phyloP scores from a whole-genome alignment of 2,113 vertebrate species.

The Bubo blakistoni region DNA sequence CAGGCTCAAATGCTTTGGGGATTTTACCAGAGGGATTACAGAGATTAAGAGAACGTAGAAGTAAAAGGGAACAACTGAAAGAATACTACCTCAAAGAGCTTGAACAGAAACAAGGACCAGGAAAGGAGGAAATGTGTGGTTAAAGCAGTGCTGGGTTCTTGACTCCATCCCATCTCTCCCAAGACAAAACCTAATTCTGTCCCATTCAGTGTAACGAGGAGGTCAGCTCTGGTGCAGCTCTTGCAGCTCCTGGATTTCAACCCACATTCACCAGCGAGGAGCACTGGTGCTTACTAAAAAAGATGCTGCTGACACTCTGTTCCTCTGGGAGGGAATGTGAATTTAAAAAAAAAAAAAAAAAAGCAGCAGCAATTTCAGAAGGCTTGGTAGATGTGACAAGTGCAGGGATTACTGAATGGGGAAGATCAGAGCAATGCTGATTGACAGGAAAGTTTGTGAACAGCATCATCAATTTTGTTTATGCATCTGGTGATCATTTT shows the following conservation, averaged over 20 bases:
- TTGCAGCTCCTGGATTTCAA: neutral
- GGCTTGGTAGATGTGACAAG: neutral
- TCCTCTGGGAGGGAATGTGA: fast-evolving
- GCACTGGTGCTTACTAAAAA: neutral
- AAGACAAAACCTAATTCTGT: neutral
- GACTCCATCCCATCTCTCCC: neutral
- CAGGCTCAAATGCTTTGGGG: neutral
- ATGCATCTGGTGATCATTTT: fast-evolving
- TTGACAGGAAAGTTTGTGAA: neutral
- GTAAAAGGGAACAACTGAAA: neutral
- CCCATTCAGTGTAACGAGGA: fast-evolving
- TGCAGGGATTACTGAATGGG: neutral
- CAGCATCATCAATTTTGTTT: neutral
- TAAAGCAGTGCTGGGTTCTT: neutral
- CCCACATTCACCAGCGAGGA: neutral
- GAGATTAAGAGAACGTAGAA: neutral
- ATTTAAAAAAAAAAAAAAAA: neutral
- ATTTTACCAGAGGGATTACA: neutral
- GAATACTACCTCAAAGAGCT: neutral
- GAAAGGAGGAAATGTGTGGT: neutral
- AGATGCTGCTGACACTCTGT: too few species aligned
- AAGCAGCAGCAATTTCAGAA: neutral
- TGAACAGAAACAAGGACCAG: neutral
- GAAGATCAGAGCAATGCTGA: neutral
- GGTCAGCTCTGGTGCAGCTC: neutral